These are phyloP conservation scores for Desmophyllum pertusum DNA, from an alignment of 92 coral and sea anemone genomes.

Conservation along the genomic window DNA sequence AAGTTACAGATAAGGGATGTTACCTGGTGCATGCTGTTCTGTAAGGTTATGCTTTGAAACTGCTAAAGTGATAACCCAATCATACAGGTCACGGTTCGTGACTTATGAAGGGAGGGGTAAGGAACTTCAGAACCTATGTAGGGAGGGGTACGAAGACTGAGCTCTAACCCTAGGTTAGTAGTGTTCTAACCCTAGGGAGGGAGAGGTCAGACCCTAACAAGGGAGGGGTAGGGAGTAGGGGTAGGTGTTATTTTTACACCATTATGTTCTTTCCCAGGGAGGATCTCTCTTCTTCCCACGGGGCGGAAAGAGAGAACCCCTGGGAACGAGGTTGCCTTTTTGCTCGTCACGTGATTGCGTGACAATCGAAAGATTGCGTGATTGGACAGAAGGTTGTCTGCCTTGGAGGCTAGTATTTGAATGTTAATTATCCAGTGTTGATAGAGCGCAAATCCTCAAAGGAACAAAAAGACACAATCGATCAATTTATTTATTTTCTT, in stretches of 20 bases:
- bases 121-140: not conserved
- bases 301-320: no score
- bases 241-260: not conserved
- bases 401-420: not conserved
- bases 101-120: not conserved
- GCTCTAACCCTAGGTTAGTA: no score
- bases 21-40: not conserved
- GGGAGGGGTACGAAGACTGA: no score
- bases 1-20: not conserved
- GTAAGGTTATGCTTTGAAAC: not conserved
- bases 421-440: not conserved
- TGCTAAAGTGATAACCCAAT: no score
- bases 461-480: not conserved
- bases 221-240: not conserved
- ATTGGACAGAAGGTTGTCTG: not conserved
- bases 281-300: no score
- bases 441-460: not conserved
- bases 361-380: not conserved
- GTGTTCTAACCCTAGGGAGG: no score
- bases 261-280: no score
- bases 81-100: not conserved
- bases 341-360: not conserved
- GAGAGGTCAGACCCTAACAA: no score
- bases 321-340: not conserved
- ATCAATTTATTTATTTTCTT: constrained; percentile 24